phyloP scores from a whole-genome alignment of 2,888 invertebrate species.

The Melanchra persicariae region DNA sequence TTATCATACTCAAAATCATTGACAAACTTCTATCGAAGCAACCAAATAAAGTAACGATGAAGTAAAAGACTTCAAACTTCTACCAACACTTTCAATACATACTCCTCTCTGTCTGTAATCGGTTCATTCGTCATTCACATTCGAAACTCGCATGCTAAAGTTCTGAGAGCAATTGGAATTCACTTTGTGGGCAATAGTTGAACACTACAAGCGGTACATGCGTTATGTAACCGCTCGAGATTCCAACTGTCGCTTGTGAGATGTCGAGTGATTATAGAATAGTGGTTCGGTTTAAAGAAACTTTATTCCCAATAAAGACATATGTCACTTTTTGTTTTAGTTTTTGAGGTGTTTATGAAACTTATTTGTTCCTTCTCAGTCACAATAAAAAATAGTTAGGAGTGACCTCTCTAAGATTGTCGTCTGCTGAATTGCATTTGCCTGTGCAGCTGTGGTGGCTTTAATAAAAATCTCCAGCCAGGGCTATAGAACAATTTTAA shows the following conservation, averaged over 20 bases:
- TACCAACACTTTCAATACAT: constrained; percentile 28
- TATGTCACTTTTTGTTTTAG: no score
- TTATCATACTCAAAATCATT: not conserved
- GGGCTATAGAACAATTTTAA: no score
- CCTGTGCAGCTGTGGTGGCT: no score
- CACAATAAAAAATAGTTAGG: not conserved
- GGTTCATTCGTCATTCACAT: constrained; percentile 43
- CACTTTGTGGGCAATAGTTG: constrained; percentile 67
- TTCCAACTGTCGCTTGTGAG: constrained; percentile 53
- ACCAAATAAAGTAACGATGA: no score
- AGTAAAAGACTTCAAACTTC: constrained; percentile 25
- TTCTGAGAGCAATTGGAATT: constrained; percentile 70
- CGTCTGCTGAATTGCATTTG: no score
- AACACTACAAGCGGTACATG: constrained; percentile 24
- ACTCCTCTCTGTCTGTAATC: constrained; percentile 30
- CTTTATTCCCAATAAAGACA: no score
- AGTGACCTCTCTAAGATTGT: no score
- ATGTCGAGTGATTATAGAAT: constrained; percentile 26
- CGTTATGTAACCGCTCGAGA: constrained; percentile 59
- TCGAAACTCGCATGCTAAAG: constrained; percentile 57
- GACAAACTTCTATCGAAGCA: not conserved
- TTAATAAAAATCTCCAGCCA: no score
- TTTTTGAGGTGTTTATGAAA: no score
- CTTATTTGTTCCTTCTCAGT: not conserved
- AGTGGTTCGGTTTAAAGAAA: no score